Conservation (phyloP, 2,113 vertebrate genomes). For the Bombycilla garrulus region DNA sequence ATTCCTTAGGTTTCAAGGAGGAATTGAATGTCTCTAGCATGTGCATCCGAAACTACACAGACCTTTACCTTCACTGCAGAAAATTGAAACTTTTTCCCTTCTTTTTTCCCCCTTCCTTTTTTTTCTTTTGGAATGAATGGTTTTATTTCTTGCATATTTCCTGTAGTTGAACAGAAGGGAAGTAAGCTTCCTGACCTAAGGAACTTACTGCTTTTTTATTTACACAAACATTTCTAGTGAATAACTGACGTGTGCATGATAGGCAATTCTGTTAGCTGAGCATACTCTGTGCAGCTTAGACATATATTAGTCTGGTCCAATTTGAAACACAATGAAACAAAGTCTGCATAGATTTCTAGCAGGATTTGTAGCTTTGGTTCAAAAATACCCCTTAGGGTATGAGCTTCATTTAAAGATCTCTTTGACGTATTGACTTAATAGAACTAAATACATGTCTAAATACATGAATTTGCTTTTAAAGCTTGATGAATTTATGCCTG, state of each 20-base stretch:
- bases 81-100: background rate
- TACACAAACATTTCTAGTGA: background rate
- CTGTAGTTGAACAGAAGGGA: background rate
- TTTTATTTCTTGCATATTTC: background rate
- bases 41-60: background rate
- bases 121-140: background rate
- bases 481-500: constrained; percentile 3
- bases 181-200: background rate
- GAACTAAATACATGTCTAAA: constrained; percentile 30
- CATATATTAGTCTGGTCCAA: background rate
- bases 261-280: background rate
- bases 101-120: fast-evolving
- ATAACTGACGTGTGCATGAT: background rate
- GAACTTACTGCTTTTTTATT: background rate
- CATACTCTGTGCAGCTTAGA: background rate
- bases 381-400: background rate
- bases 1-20: background rate
- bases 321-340: background rate
- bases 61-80: background rate
- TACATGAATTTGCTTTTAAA: background rate
- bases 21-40: background rate
- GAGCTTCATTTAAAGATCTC: constrained; percentile 12
- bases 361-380: background rate
- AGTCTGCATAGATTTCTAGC: background rate
- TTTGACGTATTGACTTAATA: constrained; percentile 42